Conservation (phyloP, 2,888 invertebrate genomes). For the Andrena trimmerana region DNA sequence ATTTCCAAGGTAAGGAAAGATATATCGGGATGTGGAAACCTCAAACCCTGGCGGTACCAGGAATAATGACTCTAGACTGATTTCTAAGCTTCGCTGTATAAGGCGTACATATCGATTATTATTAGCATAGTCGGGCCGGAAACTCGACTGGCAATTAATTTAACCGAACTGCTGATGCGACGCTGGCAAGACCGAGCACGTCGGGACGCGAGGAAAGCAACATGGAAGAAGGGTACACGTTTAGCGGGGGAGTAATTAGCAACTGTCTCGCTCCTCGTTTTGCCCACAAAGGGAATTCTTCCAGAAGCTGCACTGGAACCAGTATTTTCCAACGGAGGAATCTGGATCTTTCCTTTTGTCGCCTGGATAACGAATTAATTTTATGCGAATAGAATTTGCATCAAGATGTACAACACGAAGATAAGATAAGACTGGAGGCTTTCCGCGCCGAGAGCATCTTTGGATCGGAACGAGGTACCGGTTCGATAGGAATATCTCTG, state of each 20-base stretch:
- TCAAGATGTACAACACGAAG: slow-evolving; percentile 6
- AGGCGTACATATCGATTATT: slow-evolving; percentile 27
- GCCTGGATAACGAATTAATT: not conserved
- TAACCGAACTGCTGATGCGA: slow-evolving; percentile 40
- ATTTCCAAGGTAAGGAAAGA: slow-evolving; percentile 1
- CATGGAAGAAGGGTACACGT: slow-evolving; percentile 12
- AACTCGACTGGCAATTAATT: slow-evolving; percentile 40
- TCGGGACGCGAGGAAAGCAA: slow-evolving; percentile 1
- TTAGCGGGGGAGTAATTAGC: slow-evolving; percentile 53
- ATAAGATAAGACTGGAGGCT: slow-evolving; percentile 24
- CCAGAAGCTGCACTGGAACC: not conserved
- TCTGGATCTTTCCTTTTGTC: not conserved
- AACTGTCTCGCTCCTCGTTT: not conserved
- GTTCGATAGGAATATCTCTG: slow-evolving; percentile 4
- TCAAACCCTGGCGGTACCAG: no score
- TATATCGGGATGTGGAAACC: not conserved
- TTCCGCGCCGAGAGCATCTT: not conserved
- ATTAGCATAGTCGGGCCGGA: slow-evolving; percentile 6
- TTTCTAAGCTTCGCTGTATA: not conserved
- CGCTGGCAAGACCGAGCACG: slow-evolving; percentile 26
- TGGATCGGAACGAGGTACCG: not conserved
- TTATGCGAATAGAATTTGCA: not conserved
- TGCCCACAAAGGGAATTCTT: not conserved
- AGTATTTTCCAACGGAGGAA: not conserved
- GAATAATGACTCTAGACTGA: not conserved